A percentile compares a stretch with the other conserved stretches of the same genome.
Conservation (phyloP, 2,797 vertebrate genomes). For the Sebastes steindachneri region DNA sequence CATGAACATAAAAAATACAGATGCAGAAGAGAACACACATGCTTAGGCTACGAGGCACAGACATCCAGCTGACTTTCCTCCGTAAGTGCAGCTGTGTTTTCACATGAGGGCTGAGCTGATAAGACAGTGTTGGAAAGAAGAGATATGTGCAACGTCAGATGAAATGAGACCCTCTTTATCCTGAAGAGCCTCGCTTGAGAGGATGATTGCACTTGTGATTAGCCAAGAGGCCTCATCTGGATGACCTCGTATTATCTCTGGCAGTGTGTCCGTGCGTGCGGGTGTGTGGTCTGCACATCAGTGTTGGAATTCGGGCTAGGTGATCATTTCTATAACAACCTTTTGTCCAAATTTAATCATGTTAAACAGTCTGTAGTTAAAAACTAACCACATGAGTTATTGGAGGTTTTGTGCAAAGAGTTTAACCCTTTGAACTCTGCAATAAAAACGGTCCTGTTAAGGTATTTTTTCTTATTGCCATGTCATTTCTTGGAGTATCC, state of each 20-base stretch:
- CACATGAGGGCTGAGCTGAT: conserved; percentile 28
- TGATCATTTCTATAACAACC: neutral
- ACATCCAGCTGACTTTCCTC: conserved; percentile 15
- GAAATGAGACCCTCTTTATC: neutral
- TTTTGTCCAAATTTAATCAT: neutral
- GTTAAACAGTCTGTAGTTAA: neutral
- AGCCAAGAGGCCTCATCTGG: conserved; percentile 4
- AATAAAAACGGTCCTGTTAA: neutral
- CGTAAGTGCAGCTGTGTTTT: conserved; percentile 32
- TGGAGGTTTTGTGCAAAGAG: neutral
- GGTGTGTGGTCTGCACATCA: neutral
- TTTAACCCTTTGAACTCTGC: neutral
- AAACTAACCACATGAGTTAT: neutral
- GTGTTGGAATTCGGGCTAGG: neutral
- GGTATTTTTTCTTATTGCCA: neutral
- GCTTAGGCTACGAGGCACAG: neutral
- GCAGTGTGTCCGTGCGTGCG: neutral
- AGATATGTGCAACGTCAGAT: neutral
- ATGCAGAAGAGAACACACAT: neutral
- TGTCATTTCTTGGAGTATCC: neutral
- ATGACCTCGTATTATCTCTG: neutral
- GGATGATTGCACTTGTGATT: conserved; percentile 22
- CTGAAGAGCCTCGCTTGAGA: conserved; percentile 5
- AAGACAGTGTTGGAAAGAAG: neutral
- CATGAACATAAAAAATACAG: neutral